Conservation (phyloP, 2,888 invertebrate genomes). For the Orchesella flavescens region DNA sequence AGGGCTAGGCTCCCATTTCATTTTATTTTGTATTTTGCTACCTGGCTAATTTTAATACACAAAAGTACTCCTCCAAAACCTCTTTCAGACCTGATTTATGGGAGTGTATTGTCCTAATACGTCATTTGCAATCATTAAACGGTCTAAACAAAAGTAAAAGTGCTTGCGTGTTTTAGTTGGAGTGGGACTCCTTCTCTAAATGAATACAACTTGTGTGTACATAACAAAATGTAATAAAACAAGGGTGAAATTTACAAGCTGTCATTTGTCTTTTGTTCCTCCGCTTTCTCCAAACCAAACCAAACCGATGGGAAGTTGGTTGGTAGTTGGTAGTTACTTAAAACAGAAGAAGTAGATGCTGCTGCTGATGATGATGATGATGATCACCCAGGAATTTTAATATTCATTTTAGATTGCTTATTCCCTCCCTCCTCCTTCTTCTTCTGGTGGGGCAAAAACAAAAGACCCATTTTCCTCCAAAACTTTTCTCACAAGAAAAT, state of each 20-base stretch:
- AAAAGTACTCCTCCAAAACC: not conserved
- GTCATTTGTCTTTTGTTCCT: constrained; percentile 44
- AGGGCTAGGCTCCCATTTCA: not conserved
- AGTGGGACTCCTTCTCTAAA: no score
- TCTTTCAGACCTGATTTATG: constrained; percentile 47
- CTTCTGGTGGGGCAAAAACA: no score
- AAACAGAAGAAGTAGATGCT: no score
- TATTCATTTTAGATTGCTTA: no score
- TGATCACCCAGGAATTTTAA: no score
- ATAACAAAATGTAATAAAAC: not conserved
- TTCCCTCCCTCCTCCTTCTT: not conserved
- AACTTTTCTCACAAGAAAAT: no score
- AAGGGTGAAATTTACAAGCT: constrained; percentile 36
- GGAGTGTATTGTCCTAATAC: constrained; percentile 19
- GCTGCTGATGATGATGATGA: not conserved
- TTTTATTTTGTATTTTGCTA: not conserved
- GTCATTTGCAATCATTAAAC: no score
- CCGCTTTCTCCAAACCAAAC: not conserved
- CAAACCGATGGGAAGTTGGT: not conserved
- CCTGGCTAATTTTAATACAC: not conserved
- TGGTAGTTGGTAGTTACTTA: no score
- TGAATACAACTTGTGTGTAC: not conserved
- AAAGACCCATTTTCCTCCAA: no score
- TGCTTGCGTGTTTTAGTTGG: no score
- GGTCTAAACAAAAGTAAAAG: no score